Evolutionary conservation across 2,888 invertebrate species (phyloP), one percentile per base, ranked within the genome.

Genomic region (Lasioglossum lativentre): DNA sequence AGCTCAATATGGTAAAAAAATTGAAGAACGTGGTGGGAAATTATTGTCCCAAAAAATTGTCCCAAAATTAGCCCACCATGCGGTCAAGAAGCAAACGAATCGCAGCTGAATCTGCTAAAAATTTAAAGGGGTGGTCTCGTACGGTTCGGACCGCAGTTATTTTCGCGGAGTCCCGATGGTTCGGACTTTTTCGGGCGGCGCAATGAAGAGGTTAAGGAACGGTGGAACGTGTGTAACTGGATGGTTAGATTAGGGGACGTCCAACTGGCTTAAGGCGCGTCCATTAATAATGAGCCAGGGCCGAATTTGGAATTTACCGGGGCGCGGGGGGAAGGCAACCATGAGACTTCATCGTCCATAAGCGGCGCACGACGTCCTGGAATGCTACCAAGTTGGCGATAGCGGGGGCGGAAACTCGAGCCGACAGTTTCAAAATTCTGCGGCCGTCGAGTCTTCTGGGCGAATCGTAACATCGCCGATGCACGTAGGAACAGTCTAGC

Each of bases 371-470:
- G 68, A 72, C 52, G 42, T 75, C 78, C 81, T 86, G 79, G 79
- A 85, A 82, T 82, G 82, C 74, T 71, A 85, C 77, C 82, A 80
- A 82, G 34, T 83, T 83, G 79, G 80, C 71, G 59, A 75, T 42
- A 52, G 23, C 83, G 27, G 59, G 30, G 27, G 73, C 42, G 52
- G 63, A 75, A 73, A 75, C 73, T 66, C 45, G 34, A 74, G 30
- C 52, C 75, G 78, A 75, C 75, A 70, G 79, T 80, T 83, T 83
- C 79, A 86, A 86, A 87, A 87, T 87, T 86, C 80, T 86, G 83
- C 86, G 86, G 78, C 72, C 79, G 74, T 47, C 42, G 71, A 56
- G 78, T 52, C 34, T 45, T 38, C 42, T 19, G 19, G 40, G 30
- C 42, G 45, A 66, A 45, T 76, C 75, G 75, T 76, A 76, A 76